Evolutionary conservation across 2,888 invertebrate genomes (phyloP), one percentile per base, ranked within the genome.

Genomic region (Sesamia inferens): DNA sequence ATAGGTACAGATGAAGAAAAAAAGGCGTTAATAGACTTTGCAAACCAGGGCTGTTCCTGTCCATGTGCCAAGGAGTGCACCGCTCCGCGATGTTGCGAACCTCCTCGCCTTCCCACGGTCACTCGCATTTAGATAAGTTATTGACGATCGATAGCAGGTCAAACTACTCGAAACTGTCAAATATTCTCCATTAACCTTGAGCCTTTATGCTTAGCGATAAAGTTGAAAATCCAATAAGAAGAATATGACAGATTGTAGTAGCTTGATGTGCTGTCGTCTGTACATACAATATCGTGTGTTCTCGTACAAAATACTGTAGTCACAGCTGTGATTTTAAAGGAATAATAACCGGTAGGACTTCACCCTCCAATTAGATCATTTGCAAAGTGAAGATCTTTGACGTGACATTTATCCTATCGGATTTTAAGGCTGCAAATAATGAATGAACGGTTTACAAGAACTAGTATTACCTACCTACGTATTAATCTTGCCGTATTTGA

Each of bases 61-160:
- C 95, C 95, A 0, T 96, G 95, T 67, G 97, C 94, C 44, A 96
- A 96, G 81, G 95, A 95, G 84, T 95, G 97, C 88, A 90, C 85
- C 2, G 95, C 95, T 8, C 95, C 95, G 0, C 89, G 94, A 11
- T 96, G 96, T 78, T 96, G 96, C 76, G 88, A 91, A 42, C 88
- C 95, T 0, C 93, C 93, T 0, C 81, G 79, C 22, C 90, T 88
- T 55, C 93, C 95, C 10, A 76, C 90, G 44, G 84, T 96, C 63
- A 95, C 94, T 24, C 92, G 94, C 76, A 91, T 95, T 83, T 95
- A 91, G 88, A 54, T 64, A 47, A 51, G 39, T 39, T 42, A 61
- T 31, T 3, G 8, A 42, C 42, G 5, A 8, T 7, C 42, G 42
- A 5, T 8, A 42, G 42, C 5, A 42, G 42, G 42, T 42, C 42